Conservation (phyloP, 2,113 vertebrate genomes). For the Etheostoma spectabile region DNA sequence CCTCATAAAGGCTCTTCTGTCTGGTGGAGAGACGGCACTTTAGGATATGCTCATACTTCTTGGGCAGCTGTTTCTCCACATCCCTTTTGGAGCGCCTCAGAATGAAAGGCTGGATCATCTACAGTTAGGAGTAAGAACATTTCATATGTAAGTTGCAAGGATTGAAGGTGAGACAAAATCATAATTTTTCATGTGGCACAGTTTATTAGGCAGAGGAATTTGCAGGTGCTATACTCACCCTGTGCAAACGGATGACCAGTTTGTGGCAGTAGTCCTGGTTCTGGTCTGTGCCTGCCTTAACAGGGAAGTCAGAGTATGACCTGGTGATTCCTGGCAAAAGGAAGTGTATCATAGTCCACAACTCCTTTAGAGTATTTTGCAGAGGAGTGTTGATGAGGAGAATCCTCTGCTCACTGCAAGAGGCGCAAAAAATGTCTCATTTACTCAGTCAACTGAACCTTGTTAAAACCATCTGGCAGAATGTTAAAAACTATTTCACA, state of each 20-base stretch:
- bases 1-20: conserved; percentile 93
- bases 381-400: conserved; percentile 92
- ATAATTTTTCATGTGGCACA: neutral
- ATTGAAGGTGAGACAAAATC: neutral
- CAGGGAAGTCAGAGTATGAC: conserved; percentile 90
- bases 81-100: conserved; percentile 93
- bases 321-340: conserved; percentile 92
- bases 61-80: conserved; percentile 94
- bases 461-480: neutral
- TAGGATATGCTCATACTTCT: conserved; percentile 93
- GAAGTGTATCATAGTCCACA: conserved; percentile 96
- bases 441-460: neutral
- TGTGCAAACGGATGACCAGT: conserved; percentile 92
- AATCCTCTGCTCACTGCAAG: conserved; percentile 89
- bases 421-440: conserved; percentile 22
- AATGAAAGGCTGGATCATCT: conserved; percentile 96
- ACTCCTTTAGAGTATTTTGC: conserved; percentile 92
- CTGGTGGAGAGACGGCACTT: conserved; percentile 92
- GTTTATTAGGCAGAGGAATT: neutral
- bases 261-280: conserved; percentile 97
- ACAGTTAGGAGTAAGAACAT: conserved; percentile 19
- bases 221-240: conserved; percentile 80
- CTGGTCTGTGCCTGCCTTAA: conserved; percentile 91
- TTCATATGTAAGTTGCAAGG: neutral
- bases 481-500: neutral